A percentile compares a stretch with the other conserved stretches of the same genome.
Conservation (phyloP, 2,113 vertebrate species). For the Columba livia region DNA sequence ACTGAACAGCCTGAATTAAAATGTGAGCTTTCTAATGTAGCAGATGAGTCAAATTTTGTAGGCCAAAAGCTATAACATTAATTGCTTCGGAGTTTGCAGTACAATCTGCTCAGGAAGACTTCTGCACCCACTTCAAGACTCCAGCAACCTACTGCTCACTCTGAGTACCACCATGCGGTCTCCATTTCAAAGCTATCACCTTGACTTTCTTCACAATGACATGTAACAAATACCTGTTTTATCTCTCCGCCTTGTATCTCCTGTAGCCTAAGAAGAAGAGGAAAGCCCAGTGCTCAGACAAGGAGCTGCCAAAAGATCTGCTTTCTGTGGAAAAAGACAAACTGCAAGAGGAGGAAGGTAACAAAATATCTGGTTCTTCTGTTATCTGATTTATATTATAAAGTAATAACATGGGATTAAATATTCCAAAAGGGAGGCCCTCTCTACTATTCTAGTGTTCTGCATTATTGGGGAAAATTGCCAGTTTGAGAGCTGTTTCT, state of each 20-base stretch:
- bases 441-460: neutral
- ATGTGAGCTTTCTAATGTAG: neutral
- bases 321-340: constrained; percentile 36
- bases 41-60: neutral
- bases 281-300: constrained; percentile 26
- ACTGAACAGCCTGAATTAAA: neutral
- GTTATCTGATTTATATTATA: neutral
- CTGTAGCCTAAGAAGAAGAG: constrained; percentile 52
- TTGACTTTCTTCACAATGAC: neutral
- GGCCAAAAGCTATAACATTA: neutral
- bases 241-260: neutral
- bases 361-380: neutral
- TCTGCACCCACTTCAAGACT: neutral
- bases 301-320: neutral
- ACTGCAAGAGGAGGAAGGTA: constrained; percentile 55
- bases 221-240: neutral
- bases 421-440: neutral
- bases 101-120: neutral
- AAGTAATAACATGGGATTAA: neutral
- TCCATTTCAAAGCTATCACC: neutral
- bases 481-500: neutral
- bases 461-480: neutral
- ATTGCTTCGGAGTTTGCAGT: neutral
- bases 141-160: neutral
- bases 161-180: neutral